Percentiles rank a stretch among this genome's conserved stretches.
phyloP scores from a whole-genome alignment of 2,888 invertebrate species.

The Hymenopus coronatus region DNA sequence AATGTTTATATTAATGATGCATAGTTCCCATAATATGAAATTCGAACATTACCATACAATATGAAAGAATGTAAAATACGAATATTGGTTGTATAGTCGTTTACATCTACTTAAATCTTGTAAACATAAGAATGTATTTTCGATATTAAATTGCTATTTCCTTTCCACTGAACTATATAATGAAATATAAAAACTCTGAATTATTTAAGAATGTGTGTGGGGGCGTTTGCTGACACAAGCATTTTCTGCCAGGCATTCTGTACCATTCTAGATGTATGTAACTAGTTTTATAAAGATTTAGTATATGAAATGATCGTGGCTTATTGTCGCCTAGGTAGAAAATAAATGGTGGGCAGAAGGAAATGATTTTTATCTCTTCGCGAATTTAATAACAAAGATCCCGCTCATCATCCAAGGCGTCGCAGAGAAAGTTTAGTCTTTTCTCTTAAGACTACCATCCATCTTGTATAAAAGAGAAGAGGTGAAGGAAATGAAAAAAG shows the following conservation, averaged over 20 bases:
- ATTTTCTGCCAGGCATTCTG: background rate
- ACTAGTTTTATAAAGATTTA: background rate
- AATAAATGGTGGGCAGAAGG: background rate
- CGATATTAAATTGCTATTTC: too few species aligned
- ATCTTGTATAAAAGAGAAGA: background rate
- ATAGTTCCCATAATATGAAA: too few species aligned
- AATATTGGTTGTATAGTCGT: too few species aligned
- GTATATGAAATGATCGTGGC: background rate
- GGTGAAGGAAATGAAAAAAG: background rate
- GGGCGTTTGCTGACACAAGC: too few species aligned
- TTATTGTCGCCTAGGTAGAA: background rate
- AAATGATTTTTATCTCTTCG: background rate
- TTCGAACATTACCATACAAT: too few species aligned
- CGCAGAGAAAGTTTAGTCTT: conserved; percentile 4
- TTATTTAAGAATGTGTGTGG: too few species aligned
- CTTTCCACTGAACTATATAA: too few species aligned
- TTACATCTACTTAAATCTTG: too few species aligned
- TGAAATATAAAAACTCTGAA: too few species aligned
- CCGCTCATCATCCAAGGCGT: background rate
- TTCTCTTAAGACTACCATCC: conserved; percentile 12
- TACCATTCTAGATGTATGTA: background rate
- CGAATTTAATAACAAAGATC: conserved; percentile 11
- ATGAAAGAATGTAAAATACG: too few species aligned
- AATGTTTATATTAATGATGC: too few species aligned
- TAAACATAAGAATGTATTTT: too few species aligned